Conservation (phyloP, 2,797 vertebrate genomes). For the Otus scops region DNA sequence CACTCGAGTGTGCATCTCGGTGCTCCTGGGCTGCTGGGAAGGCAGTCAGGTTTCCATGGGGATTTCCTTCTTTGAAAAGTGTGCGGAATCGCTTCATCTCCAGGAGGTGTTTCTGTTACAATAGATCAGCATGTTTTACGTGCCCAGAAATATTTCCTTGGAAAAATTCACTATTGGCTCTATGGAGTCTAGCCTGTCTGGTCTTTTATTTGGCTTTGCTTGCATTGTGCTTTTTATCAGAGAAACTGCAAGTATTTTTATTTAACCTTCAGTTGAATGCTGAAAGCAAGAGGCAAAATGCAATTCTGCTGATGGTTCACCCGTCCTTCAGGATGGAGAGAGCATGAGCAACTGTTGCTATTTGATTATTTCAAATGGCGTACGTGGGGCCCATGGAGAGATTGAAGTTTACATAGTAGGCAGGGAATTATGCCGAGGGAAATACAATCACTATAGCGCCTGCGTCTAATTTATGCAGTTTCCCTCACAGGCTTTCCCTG, state of each 20-base stretch:
- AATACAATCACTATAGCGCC: neutral
- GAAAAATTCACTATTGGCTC: neutral
- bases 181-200: neutral
- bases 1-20: accelerated
- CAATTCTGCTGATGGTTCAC: neutral
- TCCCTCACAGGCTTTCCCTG: neutral
- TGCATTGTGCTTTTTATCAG: neutral
- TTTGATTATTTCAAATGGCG: neutral
- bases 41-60: slow-evolving; percentile 53
- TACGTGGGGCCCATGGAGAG: neutral
- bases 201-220: slow-evolving; percentile 6
- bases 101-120: slow-evolving; percentile 5
- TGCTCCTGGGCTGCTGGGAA: neutral
- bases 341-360: neutral
- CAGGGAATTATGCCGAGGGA: neutral
- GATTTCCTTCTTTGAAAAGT: slow-evolving; percentile 16
- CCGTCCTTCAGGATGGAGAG: neutral
- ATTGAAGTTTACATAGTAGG: slow-evolving; percentile 21
- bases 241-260: neutral
- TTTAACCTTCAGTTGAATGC: slow-evolving; percentile 8
- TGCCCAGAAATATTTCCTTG: slow-evolving; percentile 23
- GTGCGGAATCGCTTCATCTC: neutral
- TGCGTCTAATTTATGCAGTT: neutral
- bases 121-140: neutral
- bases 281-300: neutral